Evolutionary conservation across 1,140 invertebrate genomes (phyloP), one percentile per base, ranked within the genome.

Genomic region (Diabrotica virgifera): DNA sequence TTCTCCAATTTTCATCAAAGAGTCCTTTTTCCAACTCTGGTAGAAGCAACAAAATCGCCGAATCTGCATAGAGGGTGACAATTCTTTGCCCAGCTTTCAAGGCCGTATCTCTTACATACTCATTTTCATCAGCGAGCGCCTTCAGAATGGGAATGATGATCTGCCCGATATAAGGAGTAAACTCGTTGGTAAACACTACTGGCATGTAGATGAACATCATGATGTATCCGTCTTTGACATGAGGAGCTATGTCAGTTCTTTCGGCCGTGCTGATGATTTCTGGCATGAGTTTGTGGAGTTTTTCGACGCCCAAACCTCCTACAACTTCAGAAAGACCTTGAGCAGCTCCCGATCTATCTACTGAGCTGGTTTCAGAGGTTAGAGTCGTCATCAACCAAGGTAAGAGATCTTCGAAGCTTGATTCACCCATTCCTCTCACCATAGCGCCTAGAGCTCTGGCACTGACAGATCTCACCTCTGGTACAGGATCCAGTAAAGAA

Each of bases 201-300:
- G 98, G 98, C 89, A 99, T 93, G 80, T 99, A 99, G 77, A 99
- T 99, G 79, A 98, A 99, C 93, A 99, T 96, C 94, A 99, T 98
- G 55, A 99, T 98, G 81, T 99, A 99, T 36, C 98, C 98, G 83
- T 99, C 98, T 74, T 98, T 95, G 0, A 99, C 96, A 80, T 98
- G 95, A 2, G 97, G 94, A 10, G 95, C 94, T 70, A 99, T 95
- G 79, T 99, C 96, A 0, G 89, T 89, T 64, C 93, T 83, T 80
- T 98, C 95, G 0, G 97, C 95, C 0, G 96, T 98, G 36, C 89
- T 85, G 69, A 99, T 98, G 66, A 99, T 98, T 78, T 98, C 96
- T 0, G 96, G 96, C 96, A 99, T 99, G 12, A 99, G 85, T 78
- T 94, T 95, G 71, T 98, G 90, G 55, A 99, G 83, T 80, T 98